Evolutionary conservation across 2,113 vertebrate species (phyloP), one percentile per base, ranked within the genome.

Genomic region (Anhinga rufa): DNA sequence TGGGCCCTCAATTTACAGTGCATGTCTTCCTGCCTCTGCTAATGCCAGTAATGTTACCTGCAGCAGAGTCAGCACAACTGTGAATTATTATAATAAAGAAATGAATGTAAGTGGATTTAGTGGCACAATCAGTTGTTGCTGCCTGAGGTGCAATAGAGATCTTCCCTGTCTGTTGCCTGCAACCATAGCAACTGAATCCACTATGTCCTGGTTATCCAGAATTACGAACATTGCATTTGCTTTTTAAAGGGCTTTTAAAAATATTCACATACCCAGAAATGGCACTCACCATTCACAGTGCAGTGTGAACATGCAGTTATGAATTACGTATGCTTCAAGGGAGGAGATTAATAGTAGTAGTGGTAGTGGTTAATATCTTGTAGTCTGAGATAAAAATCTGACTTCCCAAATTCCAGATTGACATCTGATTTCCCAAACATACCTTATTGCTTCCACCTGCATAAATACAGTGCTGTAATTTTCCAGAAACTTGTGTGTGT

Each of bases 141-240:
- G 90, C 70, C 93, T 86, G 92, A 95, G 46, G 66, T 93, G 54
- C 75, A 82, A 69, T 22, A 96, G 62, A 92, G 46, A 94, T 86
- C 66, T 92, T 95, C 60, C 71, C 85, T 89, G 28, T 96, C 90
- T 91, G 48, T 84, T 93, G 84, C 90, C 57, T 93, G 96, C 90
- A 96, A 96, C 94, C 93, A 96, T 96, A 93, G 94, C 96, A 97
- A 97, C 95, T 91, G 87, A 91, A 96, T 87, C 68, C 75, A 93
- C 93, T 88, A 42, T 82, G 82, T 82, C 87, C 90, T 82, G 78
- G 70, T 88, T 96, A 94, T 93, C 66, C 79, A 86, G 87, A 85
- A 90, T 85, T 60, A 84, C 32, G 87, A 96, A 65, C 70, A 17
- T 3, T 65, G 62, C 70, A 82, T 86, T 95, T 91, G 31, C 62